These are phyloP conservation scores for Cottoperca gobio DNA, from an alignment of 2,797 vertebrate genomes.

Conservation along the genomic window DNA sequence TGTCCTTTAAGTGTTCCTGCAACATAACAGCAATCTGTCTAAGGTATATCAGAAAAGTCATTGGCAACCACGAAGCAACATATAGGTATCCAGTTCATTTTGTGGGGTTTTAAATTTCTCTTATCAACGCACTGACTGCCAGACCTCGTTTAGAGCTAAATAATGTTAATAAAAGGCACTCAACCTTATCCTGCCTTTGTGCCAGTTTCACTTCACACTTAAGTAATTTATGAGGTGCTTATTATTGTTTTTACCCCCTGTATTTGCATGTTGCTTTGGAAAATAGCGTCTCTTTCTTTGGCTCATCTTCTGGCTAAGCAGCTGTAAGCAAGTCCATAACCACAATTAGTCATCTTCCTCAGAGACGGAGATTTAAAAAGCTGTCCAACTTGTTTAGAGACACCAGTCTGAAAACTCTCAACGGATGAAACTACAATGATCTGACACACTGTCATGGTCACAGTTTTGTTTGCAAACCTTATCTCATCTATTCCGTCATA, in stretches of 20 bases:
- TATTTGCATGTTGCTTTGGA: background rate
- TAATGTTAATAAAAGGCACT: background rate
- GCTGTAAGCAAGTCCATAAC: constrained; percentile 14
- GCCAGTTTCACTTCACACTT: background rate
- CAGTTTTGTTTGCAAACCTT: constrained; percentile 13
- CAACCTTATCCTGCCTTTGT: background rate
- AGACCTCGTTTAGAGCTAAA: background rate
- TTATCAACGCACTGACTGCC: background rate
- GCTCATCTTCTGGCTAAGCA: constrained; percentile 15
- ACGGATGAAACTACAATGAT: constrained; percentile 19
- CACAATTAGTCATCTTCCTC: constrained; percentile 31
- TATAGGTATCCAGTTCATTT: background rate
- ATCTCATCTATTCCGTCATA: constrained; percentile 19
- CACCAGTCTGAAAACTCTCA: constrained; percentile 26
- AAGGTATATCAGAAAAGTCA: background rate
- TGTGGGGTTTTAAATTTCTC: background rate
- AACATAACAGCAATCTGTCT: background rate
- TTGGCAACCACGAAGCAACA: constrained; percentile 11
- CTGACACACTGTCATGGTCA: background rate
- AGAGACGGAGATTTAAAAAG: constrained; percentile 28
- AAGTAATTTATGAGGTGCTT: background rate
- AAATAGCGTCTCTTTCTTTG: background rate
- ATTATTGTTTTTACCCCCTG: constrained; percentile 2
- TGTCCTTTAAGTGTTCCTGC: background rate
- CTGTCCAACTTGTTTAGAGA: constrained; percentile 9